phyloP scores from a whole-genome alignment of 1,140 invertebrate genomes.

The Apis cerana region DNA sequence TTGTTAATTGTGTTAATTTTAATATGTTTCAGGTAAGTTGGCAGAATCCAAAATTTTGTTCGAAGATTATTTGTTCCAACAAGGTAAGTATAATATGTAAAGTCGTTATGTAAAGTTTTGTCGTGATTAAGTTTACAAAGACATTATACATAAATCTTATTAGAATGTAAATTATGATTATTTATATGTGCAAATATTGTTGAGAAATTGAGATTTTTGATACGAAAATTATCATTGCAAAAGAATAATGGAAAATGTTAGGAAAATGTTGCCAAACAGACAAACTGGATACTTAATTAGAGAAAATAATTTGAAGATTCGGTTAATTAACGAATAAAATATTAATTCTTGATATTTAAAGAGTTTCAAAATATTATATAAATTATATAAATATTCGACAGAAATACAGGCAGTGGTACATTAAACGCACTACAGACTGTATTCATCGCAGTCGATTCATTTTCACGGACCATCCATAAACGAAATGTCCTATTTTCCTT shows the following conservation, averaged over 20 bases:
- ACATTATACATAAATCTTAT: too few species aligned
- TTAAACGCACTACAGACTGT: not conserved
- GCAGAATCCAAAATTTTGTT: not conserved
- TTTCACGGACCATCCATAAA: not conserved
- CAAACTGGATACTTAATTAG: not conserved
- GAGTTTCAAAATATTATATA: not conserved
- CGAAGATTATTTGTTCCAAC: not conserved
- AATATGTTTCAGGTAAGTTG: constrained; percentile 59
- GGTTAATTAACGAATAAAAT: not conserved
- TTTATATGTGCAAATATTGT: not conserved
- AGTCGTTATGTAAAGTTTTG: not conserved
- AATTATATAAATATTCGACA: not conserved
- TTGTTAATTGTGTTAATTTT: constrained; percentile 1
- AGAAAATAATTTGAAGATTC: not conserved
- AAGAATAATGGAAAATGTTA: not conserved
- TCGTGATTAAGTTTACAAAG: not conserved
- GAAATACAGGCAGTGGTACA: not conserved
- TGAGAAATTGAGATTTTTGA: not conserved
- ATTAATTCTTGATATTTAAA: not conserved
- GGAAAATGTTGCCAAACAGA: too few species aligned
- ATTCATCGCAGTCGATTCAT: too few species aligned
- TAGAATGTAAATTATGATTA: too few species aligned
- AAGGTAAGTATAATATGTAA: constrained; percentile 36
- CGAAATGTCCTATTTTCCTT: not conserved
- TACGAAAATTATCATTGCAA: not conserved